Evolutionary conservation across 2,888 invertebrate genomes (phyloP).

Genomic region (Eupithecia subumbrata): DNA sequence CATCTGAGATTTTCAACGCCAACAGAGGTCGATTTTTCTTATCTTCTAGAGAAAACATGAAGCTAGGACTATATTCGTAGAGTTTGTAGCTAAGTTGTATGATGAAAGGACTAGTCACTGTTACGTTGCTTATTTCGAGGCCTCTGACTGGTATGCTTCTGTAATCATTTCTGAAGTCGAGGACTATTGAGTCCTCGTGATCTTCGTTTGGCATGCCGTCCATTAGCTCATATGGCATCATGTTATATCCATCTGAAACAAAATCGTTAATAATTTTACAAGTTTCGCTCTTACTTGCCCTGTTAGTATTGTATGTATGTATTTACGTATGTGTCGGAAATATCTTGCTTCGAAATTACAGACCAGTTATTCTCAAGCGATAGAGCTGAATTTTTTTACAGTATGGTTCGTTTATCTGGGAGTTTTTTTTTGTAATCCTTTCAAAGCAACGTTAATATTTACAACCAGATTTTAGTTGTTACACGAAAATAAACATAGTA

Average conservation of each 20-base stretch:
- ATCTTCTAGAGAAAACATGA: constrained; percentile 62
- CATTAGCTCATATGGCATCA: constrained; percentile 41
- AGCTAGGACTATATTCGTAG: constrained; percentile 45
- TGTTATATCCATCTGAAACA: constrained; percentile 57
- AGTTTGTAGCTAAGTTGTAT: constrained; percentile 59
- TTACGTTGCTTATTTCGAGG: constrained; percentile 37
- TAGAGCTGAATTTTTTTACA: neutral
- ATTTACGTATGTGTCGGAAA: no score
- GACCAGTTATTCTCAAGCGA: no score
- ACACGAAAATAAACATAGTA: neutral
- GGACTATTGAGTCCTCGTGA: neutral
- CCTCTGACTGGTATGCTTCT: constrained; percentile 38
- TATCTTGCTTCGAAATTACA: no score
- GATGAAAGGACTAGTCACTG: constrained; percentile 56
- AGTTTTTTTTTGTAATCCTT: neutral
- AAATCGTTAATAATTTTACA: constrained; percentile 22
- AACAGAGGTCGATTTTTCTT: constrained; percentile 42
- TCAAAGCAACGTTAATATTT: neutral
- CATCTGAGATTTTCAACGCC: constrained; percentile 51
- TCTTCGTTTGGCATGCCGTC: constrained; percentile 11
- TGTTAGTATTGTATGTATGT: no score
- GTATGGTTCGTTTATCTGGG: neutral
- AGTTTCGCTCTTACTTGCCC: no score
- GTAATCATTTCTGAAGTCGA: constrained; percentile 31
- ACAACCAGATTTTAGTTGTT: neutral